Percentiles rank a stretch among this genome's conserved stretches.
Conservation (phyloP, 2,113 vertebrate genomes). For the Cichladusa arquata region DNA sequence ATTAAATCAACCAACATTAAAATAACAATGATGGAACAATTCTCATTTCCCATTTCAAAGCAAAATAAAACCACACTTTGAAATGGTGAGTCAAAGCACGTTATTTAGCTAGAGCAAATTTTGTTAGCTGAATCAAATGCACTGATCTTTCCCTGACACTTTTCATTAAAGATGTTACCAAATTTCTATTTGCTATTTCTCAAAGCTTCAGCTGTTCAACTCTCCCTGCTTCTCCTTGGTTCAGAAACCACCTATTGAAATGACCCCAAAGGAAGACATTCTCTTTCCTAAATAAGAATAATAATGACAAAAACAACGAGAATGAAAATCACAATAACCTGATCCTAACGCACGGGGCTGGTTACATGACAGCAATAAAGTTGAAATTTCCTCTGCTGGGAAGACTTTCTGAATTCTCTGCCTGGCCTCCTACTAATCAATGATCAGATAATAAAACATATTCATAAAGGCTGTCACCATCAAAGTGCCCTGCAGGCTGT, state of each 20-base stretch:
- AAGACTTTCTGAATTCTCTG: background rate
- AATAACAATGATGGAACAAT: background rate
- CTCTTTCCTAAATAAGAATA: background rate
- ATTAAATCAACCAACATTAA: constrained; percentile 17
- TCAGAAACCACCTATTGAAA: background rate
- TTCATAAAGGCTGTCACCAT: constrained; percentile 13
- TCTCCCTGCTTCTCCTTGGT: background rate
- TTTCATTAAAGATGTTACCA: background rate
- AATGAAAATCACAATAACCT: background rate
- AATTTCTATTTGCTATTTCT: background rate
- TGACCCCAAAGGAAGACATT: background rate
- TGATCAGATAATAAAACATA: constrained; percentile 23
- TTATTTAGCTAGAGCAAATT: background rate
- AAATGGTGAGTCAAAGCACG: constrained; percentile 22
- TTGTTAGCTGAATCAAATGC: background rate
- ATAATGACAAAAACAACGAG: background rate
- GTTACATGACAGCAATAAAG: background rate
- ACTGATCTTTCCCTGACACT: background rate
- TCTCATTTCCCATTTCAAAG: constrained; percentile 20
- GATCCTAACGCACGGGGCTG: fast-evolving
- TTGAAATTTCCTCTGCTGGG: background rate
- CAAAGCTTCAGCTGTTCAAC: background rate
- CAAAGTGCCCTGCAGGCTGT: background rate
- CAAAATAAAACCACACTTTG: constrained; percentile 5
- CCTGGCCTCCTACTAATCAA: background rate